A percentile compares a stretch with the other conserved stretches of the same genome.
These are phyloP conservation scores for Aptenodytes forsteri DNA, from an alignment of 2,113 vertebrate genomes.

Conservation along the genomic window DNA sequence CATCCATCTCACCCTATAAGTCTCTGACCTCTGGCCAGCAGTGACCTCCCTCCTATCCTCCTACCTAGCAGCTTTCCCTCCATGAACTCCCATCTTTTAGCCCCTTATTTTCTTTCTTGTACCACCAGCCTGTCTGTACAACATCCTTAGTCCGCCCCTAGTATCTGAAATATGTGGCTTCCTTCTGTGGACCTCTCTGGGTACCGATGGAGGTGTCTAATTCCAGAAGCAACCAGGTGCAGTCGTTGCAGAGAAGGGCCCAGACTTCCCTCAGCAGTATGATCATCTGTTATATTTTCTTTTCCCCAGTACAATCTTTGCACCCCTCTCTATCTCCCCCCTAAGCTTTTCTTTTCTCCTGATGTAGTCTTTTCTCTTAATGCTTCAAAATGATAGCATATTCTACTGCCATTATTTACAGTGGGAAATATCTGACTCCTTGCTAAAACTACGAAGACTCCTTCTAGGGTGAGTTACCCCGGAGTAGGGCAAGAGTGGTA, in stretches of 20 bases:
- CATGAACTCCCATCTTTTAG: not conserved
- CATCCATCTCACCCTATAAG: not conserved
- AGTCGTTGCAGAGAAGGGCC: not conserved
- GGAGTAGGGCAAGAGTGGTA: not conserved
- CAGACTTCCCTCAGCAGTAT: not conserved
- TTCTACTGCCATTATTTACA: not conserved
- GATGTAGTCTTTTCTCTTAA: not conserved
- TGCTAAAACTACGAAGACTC: not conserved
- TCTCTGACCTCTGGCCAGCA: not conserved
- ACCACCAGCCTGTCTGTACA: not conserved
- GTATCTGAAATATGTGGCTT: not conserved
- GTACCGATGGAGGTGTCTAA: rapidly evolving
- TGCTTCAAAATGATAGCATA: not conserved
- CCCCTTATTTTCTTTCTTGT: not conserved
- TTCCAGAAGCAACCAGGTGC: not conserved
- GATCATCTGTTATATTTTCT: not conserved
- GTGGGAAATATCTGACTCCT: not conserved
- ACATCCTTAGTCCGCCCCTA: not conserved
- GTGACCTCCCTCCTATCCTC: not conserved
- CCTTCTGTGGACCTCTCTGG: not conserved
- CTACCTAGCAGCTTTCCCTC: not conserved
- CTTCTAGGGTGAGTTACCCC: not conserved
- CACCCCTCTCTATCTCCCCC: rapidly evolving
- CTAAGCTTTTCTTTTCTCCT: not conserved
- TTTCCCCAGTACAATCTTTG: not conserved